Conservation (phyloP, 1,140 invertebrate species). For the fruit fly (Drosophila melanogaster) region DNA sequence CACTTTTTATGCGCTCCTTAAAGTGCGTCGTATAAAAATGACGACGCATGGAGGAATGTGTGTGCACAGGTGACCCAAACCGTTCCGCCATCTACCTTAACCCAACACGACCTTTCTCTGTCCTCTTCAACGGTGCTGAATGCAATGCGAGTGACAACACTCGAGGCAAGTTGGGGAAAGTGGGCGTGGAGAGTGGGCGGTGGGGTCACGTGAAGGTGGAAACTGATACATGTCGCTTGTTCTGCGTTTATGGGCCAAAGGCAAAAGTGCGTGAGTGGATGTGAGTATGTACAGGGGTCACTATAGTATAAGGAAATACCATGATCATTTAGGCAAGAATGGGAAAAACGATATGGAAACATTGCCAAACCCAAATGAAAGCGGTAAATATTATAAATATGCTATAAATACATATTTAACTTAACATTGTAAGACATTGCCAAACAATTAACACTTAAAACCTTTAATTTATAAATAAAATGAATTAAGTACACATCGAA, state of each 20-base stretch:
- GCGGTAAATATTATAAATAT: too few species aligned
- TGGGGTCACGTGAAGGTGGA: conserved; percentile 5
- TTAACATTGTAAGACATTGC: too few species aligned
- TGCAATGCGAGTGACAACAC: conserved; percentile 72
- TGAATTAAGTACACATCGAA: too few species aligned
- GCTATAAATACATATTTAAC: too few species aligned
- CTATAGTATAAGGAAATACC: not conserved
- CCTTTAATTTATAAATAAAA: not conserved
- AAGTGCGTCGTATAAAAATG: conserved; percentile 74
- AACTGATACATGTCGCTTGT: conserved; percentile 20
- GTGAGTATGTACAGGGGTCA: conserved; percentile 16
- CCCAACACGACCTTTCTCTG: conserved; percentile 17
- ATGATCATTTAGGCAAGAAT: not conserved
- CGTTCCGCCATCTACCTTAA: conserved; percentile 22
- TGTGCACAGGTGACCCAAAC: conserved; percentile 54
- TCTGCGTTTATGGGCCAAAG: conserved; percentile 60
- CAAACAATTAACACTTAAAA: too few species aligned
- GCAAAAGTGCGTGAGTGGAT: conserved; percentile 38
- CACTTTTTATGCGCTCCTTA: conserved; percentile 77
- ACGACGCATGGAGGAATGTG: conserved; percentile 45
- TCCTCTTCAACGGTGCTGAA: conserved; percentile 25
- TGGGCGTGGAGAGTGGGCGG: conserved; percentile 3
- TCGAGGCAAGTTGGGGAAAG: conserved; percentile 38
- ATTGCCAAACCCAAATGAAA: too few species aligned
- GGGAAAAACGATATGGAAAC: not conserved